These are phyloP conservation scores for Phasianus colchicus DNA, from an alignment of 2,113 vertebrate species.

Conservation along the genomic window DNA sequence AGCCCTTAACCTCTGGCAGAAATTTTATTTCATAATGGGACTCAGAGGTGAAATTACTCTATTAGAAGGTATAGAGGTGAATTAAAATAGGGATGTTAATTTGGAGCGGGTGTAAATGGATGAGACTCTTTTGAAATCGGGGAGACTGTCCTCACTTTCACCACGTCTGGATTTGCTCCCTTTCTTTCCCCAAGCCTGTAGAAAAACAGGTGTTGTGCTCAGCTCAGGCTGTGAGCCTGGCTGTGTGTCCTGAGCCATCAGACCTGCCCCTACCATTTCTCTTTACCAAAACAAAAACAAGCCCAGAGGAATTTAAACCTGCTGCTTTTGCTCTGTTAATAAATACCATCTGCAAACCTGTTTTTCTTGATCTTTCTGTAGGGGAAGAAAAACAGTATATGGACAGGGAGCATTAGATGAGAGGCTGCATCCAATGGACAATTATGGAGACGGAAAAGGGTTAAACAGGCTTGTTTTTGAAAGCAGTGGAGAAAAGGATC, in stretches of 20 bases:
- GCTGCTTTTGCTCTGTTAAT: slow-evolving; percentile 16
- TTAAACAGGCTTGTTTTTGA: neutral
- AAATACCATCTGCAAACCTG: slow-evolving; percentile 37
- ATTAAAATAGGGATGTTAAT: slow-evolving; percentile 12
- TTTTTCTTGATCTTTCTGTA: slow-evolving; percentile 57
- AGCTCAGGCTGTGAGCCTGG: neutral
- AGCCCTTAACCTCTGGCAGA: neutral
- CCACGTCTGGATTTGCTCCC: neutral
- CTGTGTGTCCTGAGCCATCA: neutral
- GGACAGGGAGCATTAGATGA: neutral
- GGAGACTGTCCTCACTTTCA: neutral
- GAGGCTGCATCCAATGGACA: neutral
- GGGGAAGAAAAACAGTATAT: neutral
- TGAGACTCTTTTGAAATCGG: neutral
- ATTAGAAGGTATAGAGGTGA: neutral
- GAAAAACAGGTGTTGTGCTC: slow-evolving; percentile 18
- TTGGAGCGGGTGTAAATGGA: neutral
- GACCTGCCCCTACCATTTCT: neutral
- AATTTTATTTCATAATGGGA: neutral
- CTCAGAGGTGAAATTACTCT: neutral
- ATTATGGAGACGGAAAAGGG: neutral
- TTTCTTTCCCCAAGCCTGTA: neutral
- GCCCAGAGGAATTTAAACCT: slow-evolving; percentile 41
- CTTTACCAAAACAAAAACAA: slow-evolving; percentile 50
- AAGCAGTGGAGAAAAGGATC: neutral